Evolutionary conservation across 1,140 invertebrate species (phyloP).

Genomic region (Physella acuta): DNA sequence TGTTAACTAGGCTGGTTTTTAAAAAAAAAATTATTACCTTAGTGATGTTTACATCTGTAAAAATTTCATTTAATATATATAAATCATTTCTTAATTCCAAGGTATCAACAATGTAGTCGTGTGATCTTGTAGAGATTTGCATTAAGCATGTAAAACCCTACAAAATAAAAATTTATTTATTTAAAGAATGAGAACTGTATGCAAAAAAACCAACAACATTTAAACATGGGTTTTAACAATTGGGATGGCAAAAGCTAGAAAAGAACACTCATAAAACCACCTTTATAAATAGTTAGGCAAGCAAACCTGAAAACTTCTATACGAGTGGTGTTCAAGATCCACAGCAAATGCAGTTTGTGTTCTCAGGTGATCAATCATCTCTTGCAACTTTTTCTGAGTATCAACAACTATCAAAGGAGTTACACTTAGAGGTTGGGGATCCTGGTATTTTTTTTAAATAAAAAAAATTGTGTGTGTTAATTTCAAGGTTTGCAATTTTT

Average conservation of each 20-base stretch:
- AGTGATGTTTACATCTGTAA: conserved; percentile 86
- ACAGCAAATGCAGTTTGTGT: conserved; percentile 76
- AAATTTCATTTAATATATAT: conserved; percentile 83
- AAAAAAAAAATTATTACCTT: conserved; percentile 68
- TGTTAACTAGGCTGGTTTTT: too few species aligned
- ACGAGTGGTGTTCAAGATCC: conserved; percentile 85
- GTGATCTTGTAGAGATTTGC: conserved; percentile 85
- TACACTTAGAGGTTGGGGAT: conserved; percentile 62
- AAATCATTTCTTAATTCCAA: conserved; percentile 80
- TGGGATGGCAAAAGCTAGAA: too few species aligned
- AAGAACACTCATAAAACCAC: not conserved
- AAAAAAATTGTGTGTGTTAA: too few species aligned
- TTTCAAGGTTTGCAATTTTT: too few species aligned
- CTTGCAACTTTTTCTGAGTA: conserved; percentile 68
- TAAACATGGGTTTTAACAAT: too few species aligned
- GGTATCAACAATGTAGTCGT: conserved; percentile 92
- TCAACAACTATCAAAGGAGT: conserved; percentile 73
- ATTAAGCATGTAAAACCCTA: conserved; percentile 87
- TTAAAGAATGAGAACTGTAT: too few species aligned
- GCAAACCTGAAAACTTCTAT: conserved; percentile 68
- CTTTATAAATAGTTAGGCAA: not conserved
- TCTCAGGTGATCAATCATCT: conserved; percentile 70
- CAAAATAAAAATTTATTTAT: too few species aligned
- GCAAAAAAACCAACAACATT: too few species aligned
- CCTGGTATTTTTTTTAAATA: too few species aligned